Percentiles rank a stretch among this genome's conserved stretches.
Evolutionary conservation across 2,113 vertebrate species (phyloP).

Genomic region (Gambusia holbrooki): DNA sequence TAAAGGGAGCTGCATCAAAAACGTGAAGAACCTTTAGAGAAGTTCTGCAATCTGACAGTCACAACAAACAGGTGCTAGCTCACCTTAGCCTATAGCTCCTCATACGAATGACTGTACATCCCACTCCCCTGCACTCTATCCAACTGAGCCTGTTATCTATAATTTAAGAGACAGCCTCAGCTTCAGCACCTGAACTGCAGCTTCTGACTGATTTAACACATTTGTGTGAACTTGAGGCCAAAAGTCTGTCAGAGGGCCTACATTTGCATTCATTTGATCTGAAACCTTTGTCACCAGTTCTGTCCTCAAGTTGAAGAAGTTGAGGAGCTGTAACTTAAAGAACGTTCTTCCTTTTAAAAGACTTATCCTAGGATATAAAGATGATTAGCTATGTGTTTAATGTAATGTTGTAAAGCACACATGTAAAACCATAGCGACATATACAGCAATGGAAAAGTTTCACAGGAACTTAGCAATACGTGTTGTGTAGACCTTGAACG

Average conservation of each 20-base stretch:
- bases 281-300: slow-evolving; percentile 18
- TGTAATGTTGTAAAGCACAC: too few species aligned
- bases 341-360: neutral
- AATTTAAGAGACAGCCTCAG: slow-evolving; percentile 45
- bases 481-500: too few species aligned
- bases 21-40: too few species aligned
- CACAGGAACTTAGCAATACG: too few species aligned
- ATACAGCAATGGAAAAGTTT: too few species aligned
- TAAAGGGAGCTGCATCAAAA: too few species aligned
- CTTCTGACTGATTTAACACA: slow-evolving; percentile 30
- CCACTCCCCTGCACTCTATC: slow-evolving; percentile 7
- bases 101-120: slow-evolving; percentile 10
- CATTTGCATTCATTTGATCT: slow-evolving; percentile 45
- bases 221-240: slow-evolving; percentile 27
- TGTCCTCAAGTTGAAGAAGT: slow-evolving; percentile 2
- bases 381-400: neutral
- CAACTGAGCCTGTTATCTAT: slow-evolving; percentile 48
- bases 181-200: slow-evolving; percentile 24
- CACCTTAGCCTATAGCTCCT: slow-evolving; percentile 39
- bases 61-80: slow-evolving; percentile 7
- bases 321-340: slow-evolving; percentile 1
- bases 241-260: slow-evolving; percentile 9
- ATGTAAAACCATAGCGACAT: too few species aligned
- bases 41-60: neutral
- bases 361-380: neutral